Evolutionary conservation across 2,888 invertebrate species (phyloP).

Genomic region (Xylota segnis): DNA sequence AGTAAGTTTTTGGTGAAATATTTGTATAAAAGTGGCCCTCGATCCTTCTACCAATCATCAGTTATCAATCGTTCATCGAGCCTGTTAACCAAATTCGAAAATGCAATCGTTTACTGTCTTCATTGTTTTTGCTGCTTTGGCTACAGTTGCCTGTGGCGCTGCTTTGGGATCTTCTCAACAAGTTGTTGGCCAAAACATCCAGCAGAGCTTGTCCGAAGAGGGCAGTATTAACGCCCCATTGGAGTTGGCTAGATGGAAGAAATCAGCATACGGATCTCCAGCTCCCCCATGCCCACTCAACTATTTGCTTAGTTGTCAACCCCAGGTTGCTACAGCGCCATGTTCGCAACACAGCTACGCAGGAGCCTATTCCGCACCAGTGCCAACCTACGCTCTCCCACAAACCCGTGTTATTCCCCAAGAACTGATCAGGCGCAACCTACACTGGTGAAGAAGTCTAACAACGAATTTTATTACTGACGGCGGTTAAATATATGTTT

Average conservation of each 20-base stretch:
- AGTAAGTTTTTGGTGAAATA: background rate
- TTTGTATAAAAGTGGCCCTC: constrained; percentile 43
- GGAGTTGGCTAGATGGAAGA: constrained; percentile 78
- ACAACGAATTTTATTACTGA: constrained; percentile 26
- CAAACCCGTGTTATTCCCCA: constrained; percentile 77
- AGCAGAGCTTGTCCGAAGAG: constrained; percentile 55
- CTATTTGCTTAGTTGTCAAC: constrained; percentile 81
- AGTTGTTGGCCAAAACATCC: constrained; percentile 41
- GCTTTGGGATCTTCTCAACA: constrained; percentile 43
- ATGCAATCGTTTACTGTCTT: constrained; percentile 44
- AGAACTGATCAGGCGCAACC: constrained; percentile 77
- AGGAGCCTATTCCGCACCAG: constrained; percentile 81
- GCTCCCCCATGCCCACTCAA: constrained; percentile 80
- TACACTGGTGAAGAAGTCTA: constrained; percentile 64
- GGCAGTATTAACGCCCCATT: constrained; percentile 33
- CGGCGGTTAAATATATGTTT: background rate
- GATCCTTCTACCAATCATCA: constrained; percentile 16
- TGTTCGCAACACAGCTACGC: constrained; percentile 78
- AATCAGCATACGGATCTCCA: constrained; percentile 79
- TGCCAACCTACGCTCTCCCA: constrained; percentile 80
- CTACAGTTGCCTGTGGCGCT: constrained; percentile 43
- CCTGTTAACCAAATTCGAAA: constrained; percentile 28
- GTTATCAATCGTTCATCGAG: constrained; percentile 40
- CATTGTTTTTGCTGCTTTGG: constrained; percentile 28
- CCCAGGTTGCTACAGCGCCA: constrained; percentile 80